Conservation (phyloP, 2,888 invertebrate genomes). For the Acanthosoma haemorrhoidale region DNA sequence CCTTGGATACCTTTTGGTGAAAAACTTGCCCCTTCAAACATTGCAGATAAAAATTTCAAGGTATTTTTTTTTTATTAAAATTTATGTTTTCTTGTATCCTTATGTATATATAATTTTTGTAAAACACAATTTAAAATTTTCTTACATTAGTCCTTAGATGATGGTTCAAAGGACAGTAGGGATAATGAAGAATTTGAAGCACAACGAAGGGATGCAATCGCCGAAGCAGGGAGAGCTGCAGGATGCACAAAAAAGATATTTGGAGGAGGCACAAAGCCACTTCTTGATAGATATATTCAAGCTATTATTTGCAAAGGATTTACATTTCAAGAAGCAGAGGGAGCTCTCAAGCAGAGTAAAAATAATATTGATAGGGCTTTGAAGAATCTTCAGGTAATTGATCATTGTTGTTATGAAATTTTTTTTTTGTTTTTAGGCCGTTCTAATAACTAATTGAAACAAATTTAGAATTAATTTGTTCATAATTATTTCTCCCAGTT, state of each 20-base stretch:
- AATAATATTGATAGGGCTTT: conserved; percentile 71
- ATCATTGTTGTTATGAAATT: no score
- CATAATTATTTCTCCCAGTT: no score
- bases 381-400: conserved; percentile 47
- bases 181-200: conserved; percentile 81
- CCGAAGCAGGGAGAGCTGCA: conserved; percentile 69
- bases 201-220: conserved; percentile 84
- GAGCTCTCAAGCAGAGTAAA: conserved; percentile 62
- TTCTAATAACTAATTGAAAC: no score
- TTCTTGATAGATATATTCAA: conserved; percentile 69
- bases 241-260: conserved; percentile 51
- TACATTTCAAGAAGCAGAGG: conserved; percentile 67
- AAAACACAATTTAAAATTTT: not conserved
- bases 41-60: conserved; percentile 64
- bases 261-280: conserved; percentile 60
- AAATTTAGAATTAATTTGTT: no score
- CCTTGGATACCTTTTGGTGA: conserved; percentile 90
- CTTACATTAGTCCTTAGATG: conserved; percentile 47
- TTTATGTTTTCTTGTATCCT: not conserved
- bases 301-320: conserved; percentile 76
- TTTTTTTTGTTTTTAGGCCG: no score
- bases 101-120: not conserved
- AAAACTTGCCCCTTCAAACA: conserved; percentile 55
- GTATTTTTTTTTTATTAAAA: conserved; percentile 22
- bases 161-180: conserved; percentile 57